These are phyloP conservation scores for Monopis laevigella DNA, from an alignment of 2,888 invertebrate species.

Conservation along the genomic window DNA sequence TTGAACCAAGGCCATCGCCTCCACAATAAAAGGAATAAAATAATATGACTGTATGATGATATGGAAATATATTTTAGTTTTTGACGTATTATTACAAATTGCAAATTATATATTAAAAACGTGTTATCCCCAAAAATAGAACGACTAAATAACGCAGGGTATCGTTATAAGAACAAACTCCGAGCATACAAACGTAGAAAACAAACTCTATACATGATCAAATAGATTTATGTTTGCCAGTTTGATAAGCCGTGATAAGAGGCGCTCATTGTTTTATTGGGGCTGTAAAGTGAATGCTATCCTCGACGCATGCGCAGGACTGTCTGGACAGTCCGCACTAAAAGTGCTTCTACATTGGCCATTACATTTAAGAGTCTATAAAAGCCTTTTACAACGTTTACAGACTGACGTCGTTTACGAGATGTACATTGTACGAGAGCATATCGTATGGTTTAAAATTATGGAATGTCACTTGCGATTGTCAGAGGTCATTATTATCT, in stretches of 20 bases:
- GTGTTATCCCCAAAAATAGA: constrained; percentile 9
- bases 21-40: no score
- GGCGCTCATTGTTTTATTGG: constrained; percentile 60
- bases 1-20: no score
- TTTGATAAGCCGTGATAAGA: constrained; percentile 56
- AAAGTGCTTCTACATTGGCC: constrained; percentile 19
- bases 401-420: no score
- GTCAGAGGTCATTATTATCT: no score
- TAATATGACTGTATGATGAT: no score
- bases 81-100: no score
- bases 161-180: neutral
- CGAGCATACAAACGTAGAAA: constrained; percentile 18
- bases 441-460: no score
- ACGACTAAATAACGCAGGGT: constrained; percentile 3
- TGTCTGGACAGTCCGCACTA: constrained; percentile 10
- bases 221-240: constrained; percentile 55
- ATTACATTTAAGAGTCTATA: constrained; percentile 6
- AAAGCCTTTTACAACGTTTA: no score
- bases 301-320: neutral
- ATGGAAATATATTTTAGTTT: no score
- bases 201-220: constrained; percentile 42
- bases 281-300: constrained; percentile 34
- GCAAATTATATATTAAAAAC: no score
- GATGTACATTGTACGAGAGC: no score
- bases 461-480: no score